Evolutionary conservation across 1,140 invertebrate species (phyloP).

Genomic region (Leptonema lineaticorne): DNA sequence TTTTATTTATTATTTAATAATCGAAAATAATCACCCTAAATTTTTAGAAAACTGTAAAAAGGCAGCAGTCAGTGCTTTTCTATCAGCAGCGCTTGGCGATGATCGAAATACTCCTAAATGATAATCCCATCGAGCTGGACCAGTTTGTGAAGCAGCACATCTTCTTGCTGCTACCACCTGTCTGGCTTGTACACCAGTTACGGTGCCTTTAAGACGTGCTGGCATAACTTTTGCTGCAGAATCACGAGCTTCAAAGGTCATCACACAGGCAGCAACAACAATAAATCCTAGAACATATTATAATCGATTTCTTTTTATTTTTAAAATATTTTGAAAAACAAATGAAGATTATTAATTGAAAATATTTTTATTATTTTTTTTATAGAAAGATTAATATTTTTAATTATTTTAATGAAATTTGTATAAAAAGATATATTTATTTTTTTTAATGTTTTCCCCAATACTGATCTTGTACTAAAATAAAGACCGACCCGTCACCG

Average conservation of each 20-base stretch:
- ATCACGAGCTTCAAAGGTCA: conserved; percentile 89
- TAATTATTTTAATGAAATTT: background rate
- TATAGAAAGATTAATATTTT: background rate
- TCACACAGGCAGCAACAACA: conserved; percentile 90
- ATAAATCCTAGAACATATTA: conserved; percentile 71
- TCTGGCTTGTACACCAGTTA: conserved; percentile 53
- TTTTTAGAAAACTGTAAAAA: conserved; percentile 70
- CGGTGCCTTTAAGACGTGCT: conserved; percentile 65
- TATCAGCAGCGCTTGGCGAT: conserved; percentile 54
- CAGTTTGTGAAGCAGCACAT: conserved; percentile 54
- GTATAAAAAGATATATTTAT: background rate
- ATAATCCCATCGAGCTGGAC: conserved; percentile 57
- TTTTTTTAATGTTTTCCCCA: background rate
- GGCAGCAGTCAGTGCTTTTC: conserved; percentile 67
- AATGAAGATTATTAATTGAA: background rate
- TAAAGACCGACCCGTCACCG: background rate
- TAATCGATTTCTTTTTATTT: background rate
- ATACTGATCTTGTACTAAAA: background rate
- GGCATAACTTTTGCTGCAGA: conserved; percentile 85
- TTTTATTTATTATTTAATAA: background rate
- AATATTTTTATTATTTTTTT: background rate
- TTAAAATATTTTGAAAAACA: background rate
- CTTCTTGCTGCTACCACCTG: conserved; percentile 40
- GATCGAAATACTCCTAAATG: conserved; percentile 64
- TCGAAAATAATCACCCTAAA: conserved; percentile 46